Conservation (phyloP, 2,797 vertebrate genomes). For the Brachyalestes nurse region DNA sequence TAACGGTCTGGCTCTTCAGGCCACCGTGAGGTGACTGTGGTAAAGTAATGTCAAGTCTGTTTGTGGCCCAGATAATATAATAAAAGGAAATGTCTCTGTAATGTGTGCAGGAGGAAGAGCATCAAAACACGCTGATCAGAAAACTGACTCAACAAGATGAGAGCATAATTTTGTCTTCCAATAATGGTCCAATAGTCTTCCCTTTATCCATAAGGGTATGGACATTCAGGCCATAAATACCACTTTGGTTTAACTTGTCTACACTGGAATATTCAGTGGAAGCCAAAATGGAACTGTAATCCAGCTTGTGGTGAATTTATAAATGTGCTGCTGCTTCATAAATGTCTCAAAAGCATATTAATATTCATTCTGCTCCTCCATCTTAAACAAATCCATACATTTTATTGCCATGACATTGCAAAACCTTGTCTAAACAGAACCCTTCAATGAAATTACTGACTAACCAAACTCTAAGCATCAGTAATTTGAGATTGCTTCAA, state of each 20-base stretch:
- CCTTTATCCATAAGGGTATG: conserved; percentile 7
- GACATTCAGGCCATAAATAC: conserved; percentile 5
- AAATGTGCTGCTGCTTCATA: conserved; percentile 27
- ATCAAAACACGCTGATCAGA: neutral
- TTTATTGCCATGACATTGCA: conserved; percentile 17
- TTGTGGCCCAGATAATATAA: neutral
- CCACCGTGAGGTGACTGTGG: neutral
- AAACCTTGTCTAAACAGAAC: conserved; percentile 18
- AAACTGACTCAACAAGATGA: neutral
- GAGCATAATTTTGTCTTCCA: neutral
- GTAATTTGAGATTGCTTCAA: conserved; percentile 7
- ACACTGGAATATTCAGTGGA: neutral
- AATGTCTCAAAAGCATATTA: conserved; percentile 25
- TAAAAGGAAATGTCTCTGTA: neutral
- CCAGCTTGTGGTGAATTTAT: conserved; percentile 15
- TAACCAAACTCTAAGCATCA: conserved; percentile 17
- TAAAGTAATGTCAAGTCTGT: neutral
- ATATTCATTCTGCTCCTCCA: conserved; percentile 7
- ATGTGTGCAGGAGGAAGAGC: conserved; percentile 1
- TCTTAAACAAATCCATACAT: conserved; percentile 16
- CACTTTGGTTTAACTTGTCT: conserved; percentile 1
- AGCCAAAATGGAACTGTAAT: conserved; percentile 8
- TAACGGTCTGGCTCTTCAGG: neutral
- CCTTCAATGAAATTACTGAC: conserved; percentile 9
- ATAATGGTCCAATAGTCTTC: conserved; percentile 1